Percentiles rank a stretch among this genome's conserved stretches.
phyloP scores from a whole-genome alignment of 2,888 invertebrate genomes.

The Nasonia oneida region DNA sequence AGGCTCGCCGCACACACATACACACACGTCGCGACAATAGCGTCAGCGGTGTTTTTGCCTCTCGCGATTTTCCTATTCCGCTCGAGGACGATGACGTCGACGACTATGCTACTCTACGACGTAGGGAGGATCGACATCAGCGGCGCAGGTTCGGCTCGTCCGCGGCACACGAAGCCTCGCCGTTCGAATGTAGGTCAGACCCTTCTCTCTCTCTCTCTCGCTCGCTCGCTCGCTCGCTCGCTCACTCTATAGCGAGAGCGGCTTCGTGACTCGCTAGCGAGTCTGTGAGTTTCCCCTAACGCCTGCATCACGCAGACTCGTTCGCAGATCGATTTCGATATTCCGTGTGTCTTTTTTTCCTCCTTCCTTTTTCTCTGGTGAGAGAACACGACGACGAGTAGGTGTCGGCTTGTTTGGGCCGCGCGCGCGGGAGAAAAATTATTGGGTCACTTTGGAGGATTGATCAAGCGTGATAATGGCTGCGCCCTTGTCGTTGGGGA shows the following conservation, averaged over 20 bases:
- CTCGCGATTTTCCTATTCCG: conserved; percentile 39
- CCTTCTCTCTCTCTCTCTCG: conserved; percentile 58
- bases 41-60: conserved; percentile 11
- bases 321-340: conserved; percentile 53
- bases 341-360: conserved; percentile 2
- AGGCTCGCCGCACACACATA: neutral
- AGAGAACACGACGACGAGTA: neutral
- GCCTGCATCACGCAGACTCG: conserved; percentile 51
- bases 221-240: conserved; percentile 17
- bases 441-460: conserved; percentile 10
- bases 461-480: conserved; percentile 36
- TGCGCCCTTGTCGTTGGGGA: neutral
- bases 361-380: neutral
- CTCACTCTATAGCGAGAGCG: conserved; percentile 18
- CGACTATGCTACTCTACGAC: neutral
- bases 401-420: neutral
- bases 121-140: conserved; percentile 37
- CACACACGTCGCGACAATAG: neutral
- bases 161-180: conserved; percentile 51
- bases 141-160: conserved; percentile 55
- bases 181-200: conserved; percentile 60
- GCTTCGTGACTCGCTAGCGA: conserved; percentile 48
- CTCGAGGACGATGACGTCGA: conserved; percentile 53
- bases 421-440: neutral
- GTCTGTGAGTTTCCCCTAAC: conserved; percentile 51